Base-by-base conservation (phyloP, 2,113 vertebrate species). In the Acrocephalus arundinaceus region DNA sequence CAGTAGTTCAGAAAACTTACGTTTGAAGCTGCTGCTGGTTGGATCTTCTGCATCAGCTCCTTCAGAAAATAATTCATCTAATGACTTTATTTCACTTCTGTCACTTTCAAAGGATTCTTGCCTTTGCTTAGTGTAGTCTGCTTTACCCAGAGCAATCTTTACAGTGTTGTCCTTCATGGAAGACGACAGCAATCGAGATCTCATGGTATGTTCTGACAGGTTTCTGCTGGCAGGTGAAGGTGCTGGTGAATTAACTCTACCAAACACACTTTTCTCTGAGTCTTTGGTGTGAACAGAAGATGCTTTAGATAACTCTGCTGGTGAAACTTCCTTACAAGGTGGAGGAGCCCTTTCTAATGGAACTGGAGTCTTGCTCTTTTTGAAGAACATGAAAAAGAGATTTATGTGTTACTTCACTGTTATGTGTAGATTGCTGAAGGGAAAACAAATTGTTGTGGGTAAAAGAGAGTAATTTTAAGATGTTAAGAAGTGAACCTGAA, bases 31-130 rank as follows among this genome's bases (percentile, higher is more conserved):
- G 54, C 98, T 96, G 57, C 96, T 97, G 14, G 63, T 83, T 27
- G 87, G 67, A 63, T 97, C 94, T 31, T 97, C 92, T 77, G 85
- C 68, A 33, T 46, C 41, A 7, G 4, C 15, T 35, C 82, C 93
- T 61, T 93, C 72, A 1, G 97, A 97, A 85, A 98, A 98, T 15
- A 98, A 97, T 58, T 98, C 98, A 13, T 98, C 98, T 70, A 98
- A 66, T 12, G 98, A 98, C 22, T 81, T 96, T 18, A 98, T 90
- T 77, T 98, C 96, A 27, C 96, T 97, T 54, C 20, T 86, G 15
- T 94, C 93, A 0, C 86, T 93, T 90, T 92, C 41, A 59, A 51
- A 22, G 3, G 98, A 97, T 3, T 68, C 95, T n/a, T 86, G 84
- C 11, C 94, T 97, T 8, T 41, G 88, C 66, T 68, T 78, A 33